A percentile compares a stretch with the other conserved stretches of the same genome.
These are phyloP conservation scores for Drosophila ambigua DNA, from an alignment of 1,140 invertebrate species.

Conservation along the genomic window DNA sequence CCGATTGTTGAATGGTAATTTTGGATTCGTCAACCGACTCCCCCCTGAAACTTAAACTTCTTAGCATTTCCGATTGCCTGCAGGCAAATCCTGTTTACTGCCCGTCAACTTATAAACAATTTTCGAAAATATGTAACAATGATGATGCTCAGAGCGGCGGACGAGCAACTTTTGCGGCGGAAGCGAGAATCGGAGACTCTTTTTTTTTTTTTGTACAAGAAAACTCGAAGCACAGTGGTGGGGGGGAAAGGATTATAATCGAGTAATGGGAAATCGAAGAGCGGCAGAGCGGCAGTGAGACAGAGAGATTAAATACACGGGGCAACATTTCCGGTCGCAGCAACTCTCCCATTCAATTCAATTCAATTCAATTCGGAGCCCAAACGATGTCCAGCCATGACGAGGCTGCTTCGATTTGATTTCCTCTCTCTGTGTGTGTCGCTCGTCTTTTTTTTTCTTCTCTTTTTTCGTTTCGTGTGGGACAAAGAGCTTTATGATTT, in stretches of 20 bases:
- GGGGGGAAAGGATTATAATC: conserved; percentile 69
- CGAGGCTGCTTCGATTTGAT: conserved; percentile 51
- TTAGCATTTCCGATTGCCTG: conserved; percentile 48
- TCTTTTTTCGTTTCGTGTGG: background rate
- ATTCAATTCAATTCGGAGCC: background rate
- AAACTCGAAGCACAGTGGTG: background rate
- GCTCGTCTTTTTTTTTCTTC: background rate
- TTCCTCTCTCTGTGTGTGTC: conserved; percentile 48
- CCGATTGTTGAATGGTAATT: conserved; percentile 54
- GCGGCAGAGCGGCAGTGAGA: conserved; percentile 25
- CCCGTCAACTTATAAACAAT: conserved; percentile 78
- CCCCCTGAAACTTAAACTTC: conserved; percentile 42
- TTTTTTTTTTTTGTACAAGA: conserved; percentile 2
- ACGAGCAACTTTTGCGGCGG: conserved; percentile 66
- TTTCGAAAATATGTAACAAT: conserved; percentile 61
- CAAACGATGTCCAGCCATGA: conserved; percentile 55
- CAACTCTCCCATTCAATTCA: too few species aligned
- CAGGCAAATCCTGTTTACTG: conserved; percentile 76
- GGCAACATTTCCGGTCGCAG: conserved; percentile 66
- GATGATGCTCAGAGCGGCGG: conserved; percentile 1
- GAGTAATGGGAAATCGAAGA: conserved; percentile 65
- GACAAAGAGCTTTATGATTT: conserved; percentile 81
- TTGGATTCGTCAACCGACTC: background rate
- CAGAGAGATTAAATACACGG: conserved; percentile 64
- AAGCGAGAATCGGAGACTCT: conserved; percentile 47